Evolutionary conservation across 2,797 vertebrate species (phyloP), one percentile per base, ranked within the genome.

Genomic region (Galaxias olidus): DNA sequence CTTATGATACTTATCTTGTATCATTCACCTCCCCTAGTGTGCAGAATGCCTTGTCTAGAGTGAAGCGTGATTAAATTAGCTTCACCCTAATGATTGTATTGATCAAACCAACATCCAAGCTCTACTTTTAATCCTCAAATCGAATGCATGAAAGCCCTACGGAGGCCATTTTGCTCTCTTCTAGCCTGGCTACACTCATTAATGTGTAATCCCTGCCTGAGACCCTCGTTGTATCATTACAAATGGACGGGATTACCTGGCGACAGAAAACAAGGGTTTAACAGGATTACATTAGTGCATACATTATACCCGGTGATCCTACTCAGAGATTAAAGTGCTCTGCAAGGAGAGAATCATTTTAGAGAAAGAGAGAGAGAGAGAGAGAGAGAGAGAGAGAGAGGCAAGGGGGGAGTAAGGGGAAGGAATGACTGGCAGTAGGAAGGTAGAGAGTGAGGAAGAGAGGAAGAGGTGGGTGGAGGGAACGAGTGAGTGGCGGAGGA

Each of bases 261-360:
- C 45, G 15, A 0, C 4, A 59, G 7, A 71, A 59, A 65, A 66
- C 56, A 19, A 65, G 67, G 58, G 72, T 77, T 77, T 72, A 72
- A 63, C 10, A 57, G 43, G 47, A 43, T 74, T 68, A 52, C 10
- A 65, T 60, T 60, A 63, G 52, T 50, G 50, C 55, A 67, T 59
- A 44, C 47, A 61, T 63, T 55, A 42, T 6, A 18, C 44, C 10
- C 50, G 9, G 47, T 42, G 6, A 41, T 41, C 14, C 9, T 44
- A 12, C 7, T 2, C 5, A 13, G 1, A 30, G 11, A 11, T 5
- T 12, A 55, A 68, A 51, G 15, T 61, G 59, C 20, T 14, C 12
- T 9, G 15, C 4, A 7, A 51, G 50, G 17, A 10, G 58, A 30
- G 13, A 18, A 13, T 49, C 14, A 9, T 13, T 10, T 41, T 12